These are phyloP conservation scores for Agriopis aurantiaria DNA, from an alignment of 2,888 invertebrate genomes.

Conservation along the genomic window DNA sequence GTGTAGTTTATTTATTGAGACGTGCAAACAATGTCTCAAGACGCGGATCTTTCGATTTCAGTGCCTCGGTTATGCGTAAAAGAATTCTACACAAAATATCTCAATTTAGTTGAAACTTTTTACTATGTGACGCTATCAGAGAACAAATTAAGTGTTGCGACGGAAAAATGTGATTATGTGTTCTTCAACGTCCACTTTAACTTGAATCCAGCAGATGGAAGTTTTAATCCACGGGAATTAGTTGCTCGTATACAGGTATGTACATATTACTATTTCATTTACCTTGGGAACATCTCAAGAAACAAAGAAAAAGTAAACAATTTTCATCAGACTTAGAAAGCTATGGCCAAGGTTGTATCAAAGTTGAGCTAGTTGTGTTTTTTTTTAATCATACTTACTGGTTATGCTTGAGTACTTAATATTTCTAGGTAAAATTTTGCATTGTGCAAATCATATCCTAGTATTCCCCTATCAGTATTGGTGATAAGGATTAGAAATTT, in stretches of 20 bases:
- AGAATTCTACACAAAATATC: slow-evolving; percentile 78
- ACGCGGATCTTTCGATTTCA: slow-evolving; percentile 73
- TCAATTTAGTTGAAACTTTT: slow-evolving; percentile 83
- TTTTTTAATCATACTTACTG: not conserved
- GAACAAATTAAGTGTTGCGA: slow-evolving; percentile 67
- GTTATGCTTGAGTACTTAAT: not conserved
- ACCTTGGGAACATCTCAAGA: not conserved
- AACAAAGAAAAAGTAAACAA: slow-evolving; percentile 15
- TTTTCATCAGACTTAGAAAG: slow-evolving; percentile 23
- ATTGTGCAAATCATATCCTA: slow-evolving; percentile 8
- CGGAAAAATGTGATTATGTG: slow-evolving; percentile 74
- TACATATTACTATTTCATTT: slow-evolving; percentile 15
- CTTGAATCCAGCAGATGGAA: slow-evolving; percentile 76
- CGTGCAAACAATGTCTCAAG: slow-evolving; percentile 76
- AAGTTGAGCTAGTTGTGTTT: not conserved
- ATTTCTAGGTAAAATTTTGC: not conserved
- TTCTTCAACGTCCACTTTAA: slow-evolving; percentile 79
- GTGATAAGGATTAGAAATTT: slow-evolving; percentile 11
- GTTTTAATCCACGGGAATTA: slow-evolving; percentile 74
- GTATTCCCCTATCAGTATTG: slow-evolving; percentile 13
- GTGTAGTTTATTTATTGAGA: slow-evolving; percentile 60
- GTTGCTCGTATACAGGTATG: slow-evolving; percentile 79
- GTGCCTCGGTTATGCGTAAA: slow-evolving; percentile 77
- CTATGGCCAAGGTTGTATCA: slow-evolving; percentile 23
- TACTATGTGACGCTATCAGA: slow-evolving; percentile 81